Conservation (phyloP, 2,888 invertebrate genomes). For the Caenorhabditis parvicauda region DNA sequence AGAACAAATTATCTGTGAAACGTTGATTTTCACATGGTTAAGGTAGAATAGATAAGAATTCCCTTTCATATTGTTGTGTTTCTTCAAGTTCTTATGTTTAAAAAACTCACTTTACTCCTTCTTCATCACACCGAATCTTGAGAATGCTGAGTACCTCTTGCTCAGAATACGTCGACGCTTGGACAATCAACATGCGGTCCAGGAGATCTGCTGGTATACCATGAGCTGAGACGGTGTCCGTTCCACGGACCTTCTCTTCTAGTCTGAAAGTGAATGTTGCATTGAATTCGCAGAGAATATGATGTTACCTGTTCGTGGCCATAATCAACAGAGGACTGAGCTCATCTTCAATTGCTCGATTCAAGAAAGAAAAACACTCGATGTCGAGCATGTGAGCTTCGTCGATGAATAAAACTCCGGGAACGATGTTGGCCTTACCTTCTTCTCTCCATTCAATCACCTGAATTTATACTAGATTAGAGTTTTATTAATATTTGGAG, state of each 20-base stretch:
- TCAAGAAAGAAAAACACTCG: constrained; percentile 96
- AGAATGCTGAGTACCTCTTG: constrained; percentile 40
- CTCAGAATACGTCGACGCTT: constrained; percentile 68
- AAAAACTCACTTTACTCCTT: constrained; percentile 77
- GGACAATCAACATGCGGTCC: constrained; percentile 70
- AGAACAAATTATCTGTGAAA: not conserved
- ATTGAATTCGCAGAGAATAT: not conserved
- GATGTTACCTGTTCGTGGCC: constrained; percentile 84
- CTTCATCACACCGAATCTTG: constrained; percentile 74
- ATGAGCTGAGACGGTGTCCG: constrained; percentile 88
- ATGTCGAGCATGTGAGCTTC: constrained; percentile 92
- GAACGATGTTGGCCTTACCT: constrained; percentile 97
- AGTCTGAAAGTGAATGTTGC: constrained; percentile 16
- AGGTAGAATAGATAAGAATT: no score
- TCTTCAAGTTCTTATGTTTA: not conserved
- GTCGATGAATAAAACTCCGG: constrained; percentile 72
- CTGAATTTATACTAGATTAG: no score
- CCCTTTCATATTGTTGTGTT: no score
- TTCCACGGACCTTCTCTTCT: constrained; percentile 79
- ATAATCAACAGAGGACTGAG: constrained; percentile 96
- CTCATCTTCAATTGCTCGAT: constrained; percentile 89
- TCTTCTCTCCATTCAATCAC: constrained; percentile 97
- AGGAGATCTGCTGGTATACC: constrained; percentile 94
- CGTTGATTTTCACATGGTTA: no score
- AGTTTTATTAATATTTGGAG: not conserved